Evolutionary conservation across 1,140 invertebrate species (phyloP), one percentile per base, ranked within the genome.

Genomic region (Cyphomyrmex costatus): DNA sequence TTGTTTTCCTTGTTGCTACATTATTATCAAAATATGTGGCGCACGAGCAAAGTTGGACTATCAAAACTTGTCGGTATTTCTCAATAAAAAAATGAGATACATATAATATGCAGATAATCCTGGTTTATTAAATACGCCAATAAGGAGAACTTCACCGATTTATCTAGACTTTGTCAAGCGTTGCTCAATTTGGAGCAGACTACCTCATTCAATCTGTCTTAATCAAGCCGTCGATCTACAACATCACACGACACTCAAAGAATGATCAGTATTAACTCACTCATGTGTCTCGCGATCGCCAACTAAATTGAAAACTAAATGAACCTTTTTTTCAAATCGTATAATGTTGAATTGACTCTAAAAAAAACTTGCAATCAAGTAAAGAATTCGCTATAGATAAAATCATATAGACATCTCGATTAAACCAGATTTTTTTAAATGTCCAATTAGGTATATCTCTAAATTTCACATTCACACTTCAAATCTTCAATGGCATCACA

Each of bases 141-240:
- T 46, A 51, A 14, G n/a, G 3, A 66, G 74, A 78, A 60, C 58
- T 42, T 16, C 74, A 36, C 36, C 14, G 76, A 36, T 14, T 80
- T n/a, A 68, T 68, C 30, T n/a, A 68, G 30, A 68, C 42, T 68
- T 68, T 80, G 68, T 79, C 56, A 56, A 79, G 21, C 61, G 10
- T 83, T 49, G 79, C 46, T 83, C 68, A 73, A 82, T 73, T 60
- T 46, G 51, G 65, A 42, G 33, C 51, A n/a, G 79, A 61, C 53
- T 46, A 24, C 21, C 68, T 82, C 66, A 66, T 46, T 82, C 79
- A 82, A 82, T 82, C 79, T 73, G 51, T 73, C 56, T 58, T 82
- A 82, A 82, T 82, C 33, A 82, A 82, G 19, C 36, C 21, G 33
- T 70, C 73, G 53, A 85, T 76, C 70, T n/a, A 73, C 68, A 83